Conservation (phyloP, 2,113 vertebrate genomes). For the Campylomormyrus tamandua region DNA sequence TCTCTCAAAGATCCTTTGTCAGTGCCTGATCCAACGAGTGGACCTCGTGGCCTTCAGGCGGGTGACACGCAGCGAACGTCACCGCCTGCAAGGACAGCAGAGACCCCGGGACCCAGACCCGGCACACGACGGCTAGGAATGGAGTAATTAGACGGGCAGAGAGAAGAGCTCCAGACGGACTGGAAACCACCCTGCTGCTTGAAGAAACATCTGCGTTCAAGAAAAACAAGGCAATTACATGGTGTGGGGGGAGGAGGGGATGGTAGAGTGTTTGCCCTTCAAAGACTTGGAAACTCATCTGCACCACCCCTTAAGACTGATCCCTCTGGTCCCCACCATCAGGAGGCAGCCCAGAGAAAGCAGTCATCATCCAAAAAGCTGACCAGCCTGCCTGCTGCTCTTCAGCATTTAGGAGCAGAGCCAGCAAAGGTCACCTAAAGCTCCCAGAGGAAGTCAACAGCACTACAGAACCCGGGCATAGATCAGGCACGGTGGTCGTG, state of each 20-base stretch:
- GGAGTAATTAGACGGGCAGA: conserved; percentile 59
- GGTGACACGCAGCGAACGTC: background rate
- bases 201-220: conserved; percentile 26
- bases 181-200: conserved; percentile 37
- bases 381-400: background rate
- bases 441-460: background rate
- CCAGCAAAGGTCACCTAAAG: background rate
- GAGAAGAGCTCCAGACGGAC: conserved; percentile 18
- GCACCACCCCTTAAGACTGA: conserved; percentile 5
- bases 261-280: conserved; percentile 20
- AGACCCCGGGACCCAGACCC: background rate
- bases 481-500: background rate
- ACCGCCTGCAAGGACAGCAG: background rate
- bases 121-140: conserved; percentile 50
- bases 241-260: background rate
- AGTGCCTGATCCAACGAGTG: background rate
- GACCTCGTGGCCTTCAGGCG: background rate
- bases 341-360: background rate
- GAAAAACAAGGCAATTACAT: conserved; percentile 31
- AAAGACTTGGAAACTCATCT: conserved; percentile 16
- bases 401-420: background rate
- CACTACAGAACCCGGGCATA: background rate
- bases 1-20: background rate
- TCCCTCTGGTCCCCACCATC: background rate
- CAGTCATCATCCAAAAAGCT: background rate